phyloP scores from a whole-genome alignment of 1,140 invertebrate species.

The Drosophila equinoxialis region DNA sequence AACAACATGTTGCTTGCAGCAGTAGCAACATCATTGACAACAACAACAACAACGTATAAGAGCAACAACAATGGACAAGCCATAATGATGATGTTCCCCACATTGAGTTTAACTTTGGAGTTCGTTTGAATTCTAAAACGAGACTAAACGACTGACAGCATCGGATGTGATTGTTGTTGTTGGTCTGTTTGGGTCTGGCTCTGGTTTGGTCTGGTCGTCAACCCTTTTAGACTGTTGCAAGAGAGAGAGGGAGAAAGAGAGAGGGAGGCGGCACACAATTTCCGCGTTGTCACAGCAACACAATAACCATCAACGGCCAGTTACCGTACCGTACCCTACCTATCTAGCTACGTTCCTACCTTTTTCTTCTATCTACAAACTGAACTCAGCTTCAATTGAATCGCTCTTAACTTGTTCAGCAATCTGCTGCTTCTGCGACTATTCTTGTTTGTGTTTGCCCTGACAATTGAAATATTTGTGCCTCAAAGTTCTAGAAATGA shows the following conservation, averaged over 20 bases:
- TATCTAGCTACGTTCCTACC: neutral
- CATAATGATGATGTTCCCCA: slow-evolving; percentile 69
- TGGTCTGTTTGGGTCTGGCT: slow-evolving; percentile 25
- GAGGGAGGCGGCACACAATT: slow-evolving; percentile 59
- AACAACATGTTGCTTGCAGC: slow-evolving; percentile 49
- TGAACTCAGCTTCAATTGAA: slow-evolving; percentile 53
- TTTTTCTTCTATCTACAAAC: neutral
- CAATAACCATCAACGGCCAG: slow-evolving; percentile 48
- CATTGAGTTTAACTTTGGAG: slow-evolving; percentile 14
- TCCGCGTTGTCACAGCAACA: slow-evolving; percentile 73
- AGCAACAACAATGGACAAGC: slow-evolving; percentile 50
- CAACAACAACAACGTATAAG: slow-evolving; percentile 46
- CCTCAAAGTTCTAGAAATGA: neutral
- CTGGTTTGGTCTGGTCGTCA: slow-evolving; percentile 34
- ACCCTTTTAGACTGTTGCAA: slow-evolving; percentile 57
- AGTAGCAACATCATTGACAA: slow-evolving; percentile 34
- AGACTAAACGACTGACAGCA: slow-evolving; percentile 58
- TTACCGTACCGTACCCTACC: neutral
- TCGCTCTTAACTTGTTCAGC: slow-evolving; percentile 61
- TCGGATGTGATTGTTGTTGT: slow-evolving; percentile 62
- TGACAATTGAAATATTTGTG: slow-evolving; percentile 19
- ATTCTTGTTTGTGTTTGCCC: slow-evolving; percentile 44
- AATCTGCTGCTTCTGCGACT: slow-evolving; percentile 64
- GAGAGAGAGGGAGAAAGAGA: too few species aligned
- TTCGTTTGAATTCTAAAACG: slow-evolving; percentile 54